A percentile compares a stretch with the other conserved stretches of the same genome.
These are phyloP conservation scores for Psammodynastes pulverulentus DNA, from an alignment of 2,113 vertebrate genomes.

Conservation along the genomic window DNA sequence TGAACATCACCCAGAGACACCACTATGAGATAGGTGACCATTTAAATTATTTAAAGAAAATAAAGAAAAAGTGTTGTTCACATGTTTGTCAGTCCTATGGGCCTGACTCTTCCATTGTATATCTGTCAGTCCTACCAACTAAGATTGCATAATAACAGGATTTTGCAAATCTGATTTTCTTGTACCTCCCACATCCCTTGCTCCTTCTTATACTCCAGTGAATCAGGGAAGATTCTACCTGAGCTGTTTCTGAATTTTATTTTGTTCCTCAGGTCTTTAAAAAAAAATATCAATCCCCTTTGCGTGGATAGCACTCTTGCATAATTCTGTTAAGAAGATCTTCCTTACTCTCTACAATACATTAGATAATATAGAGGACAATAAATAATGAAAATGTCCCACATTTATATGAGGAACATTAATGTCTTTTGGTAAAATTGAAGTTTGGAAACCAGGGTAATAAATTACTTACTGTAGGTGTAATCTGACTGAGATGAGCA, in stretches of 20 bases:
- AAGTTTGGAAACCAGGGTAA: background rate
- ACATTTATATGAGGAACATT: background rate
- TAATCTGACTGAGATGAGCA: background rate
- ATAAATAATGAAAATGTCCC: background rate
- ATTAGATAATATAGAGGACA: background rate
- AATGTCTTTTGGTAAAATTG: background rate
- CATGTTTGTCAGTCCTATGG: background rate
- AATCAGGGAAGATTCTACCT: background rate
- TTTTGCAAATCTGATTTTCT: background rate
- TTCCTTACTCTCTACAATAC: background rate
- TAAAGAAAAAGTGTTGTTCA: background rate
- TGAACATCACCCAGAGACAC: background rate
- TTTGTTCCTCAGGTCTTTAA: background rate
- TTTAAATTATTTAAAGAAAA: background rate
- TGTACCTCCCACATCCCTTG: background rate
- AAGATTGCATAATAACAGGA: background rate
- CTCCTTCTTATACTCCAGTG: background rate
- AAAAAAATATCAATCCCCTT: background rate
- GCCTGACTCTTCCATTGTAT: background rate
- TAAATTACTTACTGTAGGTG: background rate
- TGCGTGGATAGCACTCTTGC: background rate
- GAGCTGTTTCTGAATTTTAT: background rate
- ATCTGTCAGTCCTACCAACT: background rate
- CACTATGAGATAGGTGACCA: background rate
- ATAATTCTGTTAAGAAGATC: background rate